Evolutionary conservation across 2,113 vertebrate species (phyloP).

Genomic region (Thomomys bottae): DNA sequence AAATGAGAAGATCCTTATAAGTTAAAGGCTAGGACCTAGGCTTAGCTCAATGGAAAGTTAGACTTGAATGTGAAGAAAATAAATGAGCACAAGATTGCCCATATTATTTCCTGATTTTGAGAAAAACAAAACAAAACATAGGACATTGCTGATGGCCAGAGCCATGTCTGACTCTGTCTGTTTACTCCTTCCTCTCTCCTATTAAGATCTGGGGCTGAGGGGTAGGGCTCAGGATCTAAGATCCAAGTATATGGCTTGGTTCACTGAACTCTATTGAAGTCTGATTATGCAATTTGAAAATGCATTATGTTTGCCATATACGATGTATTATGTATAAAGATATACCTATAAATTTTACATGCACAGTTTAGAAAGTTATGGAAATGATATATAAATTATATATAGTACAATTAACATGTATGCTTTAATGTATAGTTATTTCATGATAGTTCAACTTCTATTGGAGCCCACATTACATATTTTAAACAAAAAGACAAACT

Average conservation of each 20-base stretch:
- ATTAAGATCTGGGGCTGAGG: neutral
- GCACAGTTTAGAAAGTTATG: too few species aligned
- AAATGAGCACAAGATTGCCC: neutral
- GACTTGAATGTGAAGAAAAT: neutral
- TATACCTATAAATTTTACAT: neutral
- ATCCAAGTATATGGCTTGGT: neutral
- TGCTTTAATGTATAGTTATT: too few species aligned
- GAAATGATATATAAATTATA: neutral
- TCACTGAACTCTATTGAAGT: conserved; percentile 24
- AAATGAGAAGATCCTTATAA: conserved; percentile 39
- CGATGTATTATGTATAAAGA: neutral
- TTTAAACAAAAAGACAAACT: conserved; percentile 34
- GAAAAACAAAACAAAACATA: conserved; percentile 6
- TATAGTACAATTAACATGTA: too few species aligned
- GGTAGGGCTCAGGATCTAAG: neutral
- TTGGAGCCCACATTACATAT: neutral
- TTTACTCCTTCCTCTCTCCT: neutral
- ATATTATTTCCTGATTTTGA: neutral
- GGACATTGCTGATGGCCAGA: neutral
- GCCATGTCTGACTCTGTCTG: neutral
- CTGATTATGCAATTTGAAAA: neutral
- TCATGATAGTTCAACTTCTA: neutral
- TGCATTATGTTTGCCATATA: neutral
- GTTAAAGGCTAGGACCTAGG: neutral
- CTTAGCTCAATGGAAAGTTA: neutral